Percentiles rank a stretch among this genome's conserved stretches.
Conservation (phyloP, 2,797 vertebrate genomes). For the Darevskia nairensis region DNA sequence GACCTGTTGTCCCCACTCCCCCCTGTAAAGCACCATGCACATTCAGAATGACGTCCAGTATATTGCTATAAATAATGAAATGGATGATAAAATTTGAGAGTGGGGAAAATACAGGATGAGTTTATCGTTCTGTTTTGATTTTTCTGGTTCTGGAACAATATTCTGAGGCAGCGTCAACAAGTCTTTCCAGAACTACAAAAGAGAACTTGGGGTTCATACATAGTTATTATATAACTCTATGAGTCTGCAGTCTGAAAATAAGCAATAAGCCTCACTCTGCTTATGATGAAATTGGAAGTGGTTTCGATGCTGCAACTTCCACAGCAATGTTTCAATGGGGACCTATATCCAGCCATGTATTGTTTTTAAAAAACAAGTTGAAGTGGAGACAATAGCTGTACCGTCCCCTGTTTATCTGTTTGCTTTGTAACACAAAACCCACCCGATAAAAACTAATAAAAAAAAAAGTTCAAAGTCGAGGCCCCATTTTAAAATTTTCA, state of each 20-base stretch:
- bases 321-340: neutral
- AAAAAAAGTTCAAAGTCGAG: neutral
- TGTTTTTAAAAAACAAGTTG: neutral
- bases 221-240: neutral
- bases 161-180: neutral
- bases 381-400: too few species aligned
- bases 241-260: neutral
- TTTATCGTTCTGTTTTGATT: neutral
- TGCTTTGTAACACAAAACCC: too few species aligned
- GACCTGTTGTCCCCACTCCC: too few species aligned
- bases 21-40: too few species aligned
- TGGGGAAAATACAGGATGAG: neutral
- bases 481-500: neutral
- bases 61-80: too few species aligned
- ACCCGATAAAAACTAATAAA: neutral
- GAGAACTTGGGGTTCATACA: neutral
- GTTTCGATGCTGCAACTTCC: too few species aligned
- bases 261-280: neutral
- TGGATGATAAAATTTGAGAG: neutral
- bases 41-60: neutral
- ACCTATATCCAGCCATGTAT: too few species aligned
- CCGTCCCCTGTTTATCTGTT: too few species aligned
- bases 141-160: neutral
- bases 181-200: neutral
- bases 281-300: neutral